A percentile compares a stretch with the other conserved stretches of the same genome.
These are phyloP conservation scores for Cheirogaleus medius DNA, from an alignment of 2,113 vertebrate species.

Conservation along the genomic window DNA sequence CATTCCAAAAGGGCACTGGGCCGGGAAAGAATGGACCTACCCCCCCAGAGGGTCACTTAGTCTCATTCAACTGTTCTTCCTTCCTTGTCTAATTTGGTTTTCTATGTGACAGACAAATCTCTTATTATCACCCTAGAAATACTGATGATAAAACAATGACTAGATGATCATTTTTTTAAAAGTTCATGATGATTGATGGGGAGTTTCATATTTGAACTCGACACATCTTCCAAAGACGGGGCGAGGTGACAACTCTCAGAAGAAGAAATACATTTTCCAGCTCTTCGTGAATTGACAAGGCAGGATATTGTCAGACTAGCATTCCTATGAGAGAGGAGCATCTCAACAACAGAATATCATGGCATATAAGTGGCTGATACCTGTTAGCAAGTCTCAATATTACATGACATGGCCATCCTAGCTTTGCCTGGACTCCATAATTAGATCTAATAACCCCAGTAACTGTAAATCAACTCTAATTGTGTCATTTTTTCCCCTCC, in stretches of 20 bases:
- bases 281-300: not conserved
- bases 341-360: not conserved
- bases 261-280: not conserved
- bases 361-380: not conserved
- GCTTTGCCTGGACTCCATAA: not conserved
- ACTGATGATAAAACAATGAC: not conserved
- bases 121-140: not conserved
- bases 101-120: not conserved
- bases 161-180: not conserved
- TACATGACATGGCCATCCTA: not conserved
- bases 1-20: not conserved
- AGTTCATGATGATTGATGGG: not conserved
- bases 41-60: no score
- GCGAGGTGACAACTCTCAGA: not conserved
- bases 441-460: not conserved
- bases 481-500: not conserved
- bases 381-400: not conserved
- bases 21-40: accelerated
- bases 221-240: not conserved
- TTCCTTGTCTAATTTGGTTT: not conserved
- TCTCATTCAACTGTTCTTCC: not conserved
- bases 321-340: not conserved
- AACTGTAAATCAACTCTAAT: not conserved
- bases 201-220: not conserved
- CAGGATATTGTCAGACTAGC: not conserved